phyloP scores from a whole-genome alignment of 1,140 invertebrate genomes.

The Melanaphis sacchari region DNA sequence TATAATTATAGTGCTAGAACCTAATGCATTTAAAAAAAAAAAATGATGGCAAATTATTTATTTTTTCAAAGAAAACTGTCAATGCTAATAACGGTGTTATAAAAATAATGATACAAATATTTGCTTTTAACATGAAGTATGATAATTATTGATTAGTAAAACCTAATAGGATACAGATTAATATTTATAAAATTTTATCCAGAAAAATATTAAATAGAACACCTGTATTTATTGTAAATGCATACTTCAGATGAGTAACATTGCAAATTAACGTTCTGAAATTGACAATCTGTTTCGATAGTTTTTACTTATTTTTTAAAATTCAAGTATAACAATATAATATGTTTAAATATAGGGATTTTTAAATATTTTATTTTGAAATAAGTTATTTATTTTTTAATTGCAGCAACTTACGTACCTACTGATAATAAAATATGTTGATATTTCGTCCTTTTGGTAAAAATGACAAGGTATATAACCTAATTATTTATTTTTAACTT shows the following conservation, averaged over 20 bases:
- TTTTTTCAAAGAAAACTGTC: not conserved
- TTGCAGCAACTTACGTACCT: no score
- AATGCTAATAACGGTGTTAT: not conserved
- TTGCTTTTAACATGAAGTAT: not conserved
- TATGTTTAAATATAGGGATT: not conserved
- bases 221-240: not conserved
- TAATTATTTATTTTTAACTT: no score
- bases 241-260: no score
- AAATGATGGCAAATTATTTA: not conserved
- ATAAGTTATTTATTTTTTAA: no score
- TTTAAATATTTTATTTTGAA: no score
- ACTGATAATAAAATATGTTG: no score
- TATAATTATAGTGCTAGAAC: not conserved
- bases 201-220: not conserved
- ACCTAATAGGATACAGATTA: no score
- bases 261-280: no score
- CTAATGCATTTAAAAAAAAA: not conserved
- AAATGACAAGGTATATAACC: no score
- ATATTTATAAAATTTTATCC: not conserved
- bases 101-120: not conserved
- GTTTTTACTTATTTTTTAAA: no score
- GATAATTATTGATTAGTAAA: not conserved
- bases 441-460: no score
- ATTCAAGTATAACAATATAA: not conserved
- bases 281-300: no score